phyloP scores from a whole-genome alignment of 2,888 invertebrate species.

The Sipunculus nudus region DNA sequence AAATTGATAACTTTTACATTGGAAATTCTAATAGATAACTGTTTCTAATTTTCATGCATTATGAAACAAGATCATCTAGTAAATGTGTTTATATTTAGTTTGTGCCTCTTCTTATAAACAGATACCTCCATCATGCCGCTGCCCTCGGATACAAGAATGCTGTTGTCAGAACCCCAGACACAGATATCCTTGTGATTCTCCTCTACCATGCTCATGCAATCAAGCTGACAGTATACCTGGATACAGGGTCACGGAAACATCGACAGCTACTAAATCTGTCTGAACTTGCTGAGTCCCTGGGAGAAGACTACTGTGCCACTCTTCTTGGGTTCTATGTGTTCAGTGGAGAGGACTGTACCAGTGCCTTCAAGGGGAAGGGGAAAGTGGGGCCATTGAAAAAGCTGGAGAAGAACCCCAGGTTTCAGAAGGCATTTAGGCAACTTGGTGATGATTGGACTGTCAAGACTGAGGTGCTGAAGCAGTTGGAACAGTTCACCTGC shows the following conservation, averaged over 20 bases:
- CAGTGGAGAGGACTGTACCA: slow-evolving; percentile 18
- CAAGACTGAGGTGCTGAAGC: background rate
- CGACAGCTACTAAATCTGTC: slow-evolving; percentile 14
- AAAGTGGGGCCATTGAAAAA: slow-evolving; percentile 23
- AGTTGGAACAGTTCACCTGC: slow-evolving; percentile 12
- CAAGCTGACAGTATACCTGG: slow-evolving; percentile 16
- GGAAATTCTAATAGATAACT: too few species aligned
- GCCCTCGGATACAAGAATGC: slow-evolving; percentile 9
- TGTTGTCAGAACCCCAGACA: slow-evolving; percentile 21
- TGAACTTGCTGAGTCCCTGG: slow-evolving; percentile 13
- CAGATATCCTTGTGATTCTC: slow-evolving; percentile 15
- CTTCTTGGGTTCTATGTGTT: slow-evolving; percentile 22
- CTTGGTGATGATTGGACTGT: slow-evolving; percentile 16
- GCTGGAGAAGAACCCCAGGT: slow-evolving; percentile 15
- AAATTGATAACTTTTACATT: too few species aligned
- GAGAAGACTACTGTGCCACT: slow-evolving; percentile 12
- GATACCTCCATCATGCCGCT: slow-evolving; percentile 7
- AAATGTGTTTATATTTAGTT: too few species aligned
- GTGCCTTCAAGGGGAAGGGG: slow-evolving; percentile 27
- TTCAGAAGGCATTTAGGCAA: background rate
- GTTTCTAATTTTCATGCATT: too few species aligned
- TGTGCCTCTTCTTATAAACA: too few species aligned
- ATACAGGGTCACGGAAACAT: slow-evolving; percentile 19
- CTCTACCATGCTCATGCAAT: slow-evolving; percentile 13
- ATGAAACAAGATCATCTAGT: too few species aligned